Percentiles rank a stretch among this genome's conserved stretches.
Evolutionary conservation across 1,140 invertebrate genomes (phyloP).

Genomic region (Sarcophaga peregrina): DNA sequence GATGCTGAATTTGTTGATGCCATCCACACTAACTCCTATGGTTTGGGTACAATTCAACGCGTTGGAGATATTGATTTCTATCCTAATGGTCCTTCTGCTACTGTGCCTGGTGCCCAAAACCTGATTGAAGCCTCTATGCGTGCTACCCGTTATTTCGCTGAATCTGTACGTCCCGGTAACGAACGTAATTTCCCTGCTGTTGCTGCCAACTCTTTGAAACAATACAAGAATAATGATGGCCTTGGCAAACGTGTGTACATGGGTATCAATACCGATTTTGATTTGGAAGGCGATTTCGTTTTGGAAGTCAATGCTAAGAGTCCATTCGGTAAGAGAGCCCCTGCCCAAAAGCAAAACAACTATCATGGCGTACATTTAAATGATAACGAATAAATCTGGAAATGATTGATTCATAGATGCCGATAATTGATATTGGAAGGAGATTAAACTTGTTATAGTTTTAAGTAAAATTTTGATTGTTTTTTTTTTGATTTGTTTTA

Average conservation of each 20-base stretch:
- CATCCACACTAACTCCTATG: constrained; percentile 79
- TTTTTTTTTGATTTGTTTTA: background rate
- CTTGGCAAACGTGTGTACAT: constrained; percentile 59
- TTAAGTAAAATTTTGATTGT: background rate
- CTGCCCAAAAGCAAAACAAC: constrained; percentile 58
- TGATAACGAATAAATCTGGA: background rate
- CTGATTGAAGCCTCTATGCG: constrained; percentile 75
- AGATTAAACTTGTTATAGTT: background rate
- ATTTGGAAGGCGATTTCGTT: constrained; percentile 61
- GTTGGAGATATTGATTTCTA: constrained; percentile 83
- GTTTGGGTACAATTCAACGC: constrained; percentile 75
- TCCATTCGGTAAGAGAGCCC: constrained; percentile 60
- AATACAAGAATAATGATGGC: constrained; percentile 60
- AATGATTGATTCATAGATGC: background rate
- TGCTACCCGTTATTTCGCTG: constrained; percentile 73
- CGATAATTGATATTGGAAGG: background rate
- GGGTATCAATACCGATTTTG: constrained; percentile 58
- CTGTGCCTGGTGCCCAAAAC: constrained; percentile 68
- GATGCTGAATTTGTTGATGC: constrained; percentile 76
- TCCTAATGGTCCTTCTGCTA: constrained; percentile 72
- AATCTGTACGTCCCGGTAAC: constrained; percentile 70
- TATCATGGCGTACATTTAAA: constrained; percentile 54
- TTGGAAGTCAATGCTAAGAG: constrained; percentile 59
- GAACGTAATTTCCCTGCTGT: constrained; percentile 61
- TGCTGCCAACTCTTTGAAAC: constrained; percentile 58